Base-by-base conservation (phyloP, 2,113 vertebrate genomes). In the Nothocercus nigrocapillus region DNA sequence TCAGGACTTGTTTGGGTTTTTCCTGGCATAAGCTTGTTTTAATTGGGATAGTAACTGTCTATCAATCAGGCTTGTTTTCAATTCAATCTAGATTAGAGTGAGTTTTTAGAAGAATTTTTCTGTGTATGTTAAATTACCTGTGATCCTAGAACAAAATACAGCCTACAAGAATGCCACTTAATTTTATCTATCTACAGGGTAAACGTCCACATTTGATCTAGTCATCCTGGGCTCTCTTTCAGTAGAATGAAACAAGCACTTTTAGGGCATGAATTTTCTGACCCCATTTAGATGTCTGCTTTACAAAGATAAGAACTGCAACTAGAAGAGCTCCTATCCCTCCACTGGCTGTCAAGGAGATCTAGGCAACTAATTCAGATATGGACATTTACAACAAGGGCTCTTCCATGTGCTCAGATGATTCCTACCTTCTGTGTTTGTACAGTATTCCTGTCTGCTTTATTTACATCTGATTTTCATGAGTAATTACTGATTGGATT, bases 401-500 rank as follows among this genome's bases (percentile, higher is more conserved):
- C n/a, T 83, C 79, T 51, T 28, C 53, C 78, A 30, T 56, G 21
- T 56, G 22, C 77, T 38, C 24, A 44, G n/a, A 42, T 0, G 1
- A 67, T 81, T 88, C 45, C 45, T 54, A 2, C 19, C 14, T 49
- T 90, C 45, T 78, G 32, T 61, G 42, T 45, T 75, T 47, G 59
- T 64, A 38, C 36, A 36, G 32, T 51, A 59, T 38, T 8, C 18
- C 25, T 6, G 6, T 34, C 61, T 89, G 82, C 54, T 83, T 75
- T 88, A 70, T 81, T 83, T 94, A 83, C 51, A 64, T 47, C 42
- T 91, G 74, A 68, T 92, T 90, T 81, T 80, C 88, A 25, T 51
- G 40, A 74, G 27, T 45, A 89, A 88, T 89, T 83, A 66, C 8
- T 54, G 51, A 27, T 28, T 88, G 76, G 34, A 90, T 4, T 81